Percentiles rank a stretch among this genome's conserved stretches.
Evolutionary conservation across 2,797 vertebrate genomes (phyloP).

Genomic region (Cheirogaleus major): DNA sequence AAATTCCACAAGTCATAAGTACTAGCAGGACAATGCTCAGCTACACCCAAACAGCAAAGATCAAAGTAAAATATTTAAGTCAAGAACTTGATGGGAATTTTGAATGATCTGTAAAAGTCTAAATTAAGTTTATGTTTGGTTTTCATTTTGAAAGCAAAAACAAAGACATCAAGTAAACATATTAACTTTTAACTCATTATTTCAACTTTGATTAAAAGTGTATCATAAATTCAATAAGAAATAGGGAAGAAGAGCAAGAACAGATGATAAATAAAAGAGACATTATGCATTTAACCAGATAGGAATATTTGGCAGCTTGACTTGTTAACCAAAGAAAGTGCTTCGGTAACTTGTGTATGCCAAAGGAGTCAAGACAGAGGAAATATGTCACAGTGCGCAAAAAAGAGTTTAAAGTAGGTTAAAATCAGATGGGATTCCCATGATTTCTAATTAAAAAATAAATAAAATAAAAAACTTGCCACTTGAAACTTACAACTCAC

Average conservation of each 20-base stretch:
- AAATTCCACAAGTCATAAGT: background rate
- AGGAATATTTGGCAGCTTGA: background rate
- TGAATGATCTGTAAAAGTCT: background rate
- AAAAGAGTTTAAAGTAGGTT: background rate
- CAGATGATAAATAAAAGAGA: background rate
- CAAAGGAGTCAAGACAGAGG: background rate
- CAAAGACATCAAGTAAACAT: background rate
- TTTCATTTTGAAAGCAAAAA: conserved; percentile 9
- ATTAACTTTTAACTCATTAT: conserved; percentile 12
- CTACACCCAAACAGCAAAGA: background rate
- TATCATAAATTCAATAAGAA: background rate
- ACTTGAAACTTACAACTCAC: background rate
- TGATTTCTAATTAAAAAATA: background rate
- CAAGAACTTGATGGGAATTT: background rate
- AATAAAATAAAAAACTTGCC: background rate
- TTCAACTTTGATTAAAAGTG: background rate
- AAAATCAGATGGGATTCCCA: background rate
- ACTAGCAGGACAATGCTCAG: background rate
- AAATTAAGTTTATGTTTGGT: background rate
- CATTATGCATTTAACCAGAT: background rate
- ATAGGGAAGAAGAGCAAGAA: background rate
- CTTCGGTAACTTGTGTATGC: background rate
- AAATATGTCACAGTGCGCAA: background rate
- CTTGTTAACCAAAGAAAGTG: background rate
- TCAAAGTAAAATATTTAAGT: conserved; percentile 7